These are phyloP conservation scores for Iguana delicatissima DNA, from an alignment of 2,797 vertebrate species.

Conservation along the genomic window DNA sequence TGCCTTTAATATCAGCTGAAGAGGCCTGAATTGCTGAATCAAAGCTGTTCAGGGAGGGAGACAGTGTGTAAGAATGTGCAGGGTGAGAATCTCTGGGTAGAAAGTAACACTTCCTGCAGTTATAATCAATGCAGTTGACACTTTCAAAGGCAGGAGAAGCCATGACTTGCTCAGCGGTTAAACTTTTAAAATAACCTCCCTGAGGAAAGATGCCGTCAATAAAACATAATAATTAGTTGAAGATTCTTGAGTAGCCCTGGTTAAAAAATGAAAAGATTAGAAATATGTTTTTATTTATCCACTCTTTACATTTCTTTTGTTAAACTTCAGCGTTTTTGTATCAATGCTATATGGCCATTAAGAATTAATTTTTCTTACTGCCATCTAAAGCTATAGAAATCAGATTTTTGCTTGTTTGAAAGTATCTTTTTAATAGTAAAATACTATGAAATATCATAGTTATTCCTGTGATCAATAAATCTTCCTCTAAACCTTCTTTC, in stretches of 20 bases:
- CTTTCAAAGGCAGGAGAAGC: slow-evolving; percentile 89
- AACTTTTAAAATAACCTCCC: slow-evolving; percentile 94
- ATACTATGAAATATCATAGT: neutral
- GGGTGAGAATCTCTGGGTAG: slow-evolving; percentile 83
- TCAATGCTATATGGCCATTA: slow-evolving; percentile 30
- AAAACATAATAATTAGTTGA: slow-evolving; percentile 91
- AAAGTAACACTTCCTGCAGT: slow-evolving; percentile 89
- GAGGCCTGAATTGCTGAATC: slow-evolving; percentile 78
- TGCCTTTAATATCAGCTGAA: slow-evolving; percentile 81
- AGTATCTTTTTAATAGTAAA: slow-evolving; percentile 2
- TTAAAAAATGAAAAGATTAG: slow-evolving; percentile 70
- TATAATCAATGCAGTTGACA: slow-evolving; percentile 92
- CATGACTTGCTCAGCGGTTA: slow-evolving; percentile 91
- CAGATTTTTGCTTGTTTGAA: slow-evolving; percentile 9
- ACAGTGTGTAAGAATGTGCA: slow-evolving; percentile 79
- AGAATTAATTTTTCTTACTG: slow-evolving; percentile 46
- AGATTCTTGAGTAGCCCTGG: slow-evolving; percentile 77
- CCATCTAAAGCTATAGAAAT: slow-evolving; percentile 10
- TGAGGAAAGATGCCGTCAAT: slow-evolving; percentile 90
- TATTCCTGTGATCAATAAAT: neutral
- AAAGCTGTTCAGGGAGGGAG: slow-evolving; percentile 75
- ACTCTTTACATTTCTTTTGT: slow-evolving; percentile 61
- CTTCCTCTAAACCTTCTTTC: neutral
- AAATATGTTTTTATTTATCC: slow-evolving; percentile 55
- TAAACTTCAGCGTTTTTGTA: slow-evolving; percentile 55